Base-by-base conservation (phyloP, 2,797 vertebrate genomes). In the Lophius americanus region DNA sequence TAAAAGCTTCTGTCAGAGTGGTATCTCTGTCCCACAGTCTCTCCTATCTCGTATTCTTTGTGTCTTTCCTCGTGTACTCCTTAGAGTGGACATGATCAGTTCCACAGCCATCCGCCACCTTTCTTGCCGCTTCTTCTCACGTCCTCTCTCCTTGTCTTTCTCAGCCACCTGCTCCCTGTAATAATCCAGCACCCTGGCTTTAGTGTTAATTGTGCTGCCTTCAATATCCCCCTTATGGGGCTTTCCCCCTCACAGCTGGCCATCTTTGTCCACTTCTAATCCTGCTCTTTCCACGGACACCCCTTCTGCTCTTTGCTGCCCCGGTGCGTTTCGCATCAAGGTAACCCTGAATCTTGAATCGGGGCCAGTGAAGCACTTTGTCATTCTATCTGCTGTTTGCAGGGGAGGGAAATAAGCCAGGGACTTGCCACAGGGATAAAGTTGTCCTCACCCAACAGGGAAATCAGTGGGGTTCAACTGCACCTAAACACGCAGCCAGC, bases 361-460 rank as follows among this genome's bases (percentile, higher is more conserved):
- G 0, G 37, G 13, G 70, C 76, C 78, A 83, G 77, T 63, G 69
- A 71, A 75, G 52, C 79, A 42, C 47, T 58, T 62, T 0, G 58
- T 60, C 55, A 32, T 56, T 70, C 59, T 60, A 68, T 48, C 68
- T 10, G 68, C 75, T 70, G 82, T 76, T 68, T 42, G 35, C 75
- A 55, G 76, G 55, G 35, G 13, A 57, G 42, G 8, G 49, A 79
- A 73, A 83, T 84, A 80, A 86, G 82, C 79, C 68, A 10, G 69
- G 62, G 68, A 75, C 83, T 85, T 83, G 84, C 81, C 79, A 54
- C 78, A 9, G 79, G 83, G 86, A 86, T 91, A 60, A 86, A 89
- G 84, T 85, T 81, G 90, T 85, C 82, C 76, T 81, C 79, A 57
- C 70, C 81, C 79, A 60, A 50, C 76, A 70, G 83, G 75, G 82